These are phyloP conservation scores for Phallusia fumigata DNA, from an alignment of 23 tunicate genomes.

Conservation along the genomic window DNA sequence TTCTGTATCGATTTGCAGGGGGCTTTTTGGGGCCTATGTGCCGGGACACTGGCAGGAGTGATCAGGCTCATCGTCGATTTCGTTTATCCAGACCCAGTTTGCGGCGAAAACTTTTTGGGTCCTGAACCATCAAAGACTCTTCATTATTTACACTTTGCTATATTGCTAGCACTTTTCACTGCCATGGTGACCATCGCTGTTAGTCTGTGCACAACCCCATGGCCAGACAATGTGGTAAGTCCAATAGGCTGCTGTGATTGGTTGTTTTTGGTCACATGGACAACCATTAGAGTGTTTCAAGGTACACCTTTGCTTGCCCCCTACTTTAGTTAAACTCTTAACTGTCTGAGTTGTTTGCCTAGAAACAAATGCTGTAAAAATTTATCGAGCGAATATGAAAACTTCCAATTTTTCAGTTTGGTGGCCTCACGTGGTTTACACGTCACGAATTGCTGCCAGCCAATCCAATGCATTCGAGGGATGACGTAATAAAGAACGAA, in stretches of 20 bases:
- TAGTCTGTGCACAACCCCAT: conserved; percentile 38
- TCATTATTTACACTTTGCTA: conserved; percentile 79
- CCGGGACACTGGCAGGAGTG: conserved; percentile 50
- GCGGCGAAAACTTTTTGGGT: conserved; percentile 41
- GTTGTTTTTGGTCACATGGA: no score
- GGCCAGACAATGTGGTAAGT: conserved; percentile 42
- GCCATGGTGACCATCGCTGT: conserved; percentile 39
- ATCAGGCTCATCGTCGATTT: conserved; percentile 51
- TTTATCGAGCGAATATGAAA: no score
- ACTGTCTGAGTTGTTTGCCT: no score
- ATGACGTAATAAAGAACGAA: conserved; percentile 25
- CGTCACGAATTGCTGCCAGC: conserved; percentile 22
- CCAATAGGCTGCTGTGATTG: no score
- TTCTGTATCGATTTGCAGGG: conserved; percentile 32
- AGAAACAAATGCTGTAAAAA: no score
- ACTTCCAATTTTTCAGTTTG: conserved; percentile 54
- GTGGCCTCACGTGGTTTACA: conserved; percentile 74
- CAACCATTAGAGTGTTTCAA: no score
- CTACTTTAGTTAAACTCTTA: no score
- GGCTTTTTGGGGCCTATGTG: conserved; percentile 73
- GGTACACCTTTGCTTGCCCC: no score
- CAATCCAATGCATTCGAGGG: conserved; percentile 33
- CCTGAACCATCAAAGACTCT: conserved; percentile 20
- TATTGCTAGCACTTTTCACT: conserved; percentile 42
- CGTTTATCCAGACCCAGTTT: conserved; percentile 53